Evolutionary conservation across 1,140 invertebrate genomes (phyloP), one percentile per base, ranked within the genome.

Genomic region (Chrysopa pallens): DNA sequence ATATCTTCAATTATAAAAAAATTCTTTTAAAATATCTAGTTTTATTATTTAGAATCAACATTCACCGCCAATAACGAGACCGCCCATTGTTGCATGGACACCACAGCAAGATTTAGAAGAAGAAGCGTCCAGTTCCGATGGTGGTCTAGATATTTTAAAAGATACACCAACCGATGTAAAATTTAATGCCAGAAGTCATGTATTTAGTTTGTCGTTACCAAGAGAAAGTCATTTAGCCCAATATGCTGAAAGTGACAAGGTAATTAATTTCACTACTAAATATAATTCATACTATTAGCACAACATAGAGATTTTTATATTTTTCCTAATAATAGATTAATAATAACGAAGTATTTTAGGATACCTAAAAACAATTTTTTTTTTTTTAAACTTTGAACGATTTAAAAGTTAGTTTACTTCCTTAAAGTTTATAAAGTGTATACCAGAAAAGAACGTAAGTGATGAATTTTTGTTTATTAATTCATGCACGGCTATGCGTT

Each of bases 41-140:
- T 6, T 33, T 33, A 33, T 9, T 2, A 23, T 23, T 23, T 23
- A 23, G 17, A 23, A 23, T 23, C 48, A 58, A 64, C 43, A 60
- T 51, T 4, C 52, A 61, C 38, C 60, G 57, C 40, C 61, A 64
- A 29, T 53, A 56, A n/a, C 48, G 61, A 44, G 55, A 59, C 42
- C 63, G 59, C 44, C 62, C 28, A 23, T 38, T 5, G 33, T 37
- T 11, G 9, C 75, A 0, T 88, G 83, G 84, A 86, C 82, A 2
- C 83, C 84, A 0, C 81, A 84, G 45, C 82, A 86, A 54, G 84
- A 86, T 57, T 64, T 87, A 8, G 68, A 72, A 47, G 70, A 58
- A 0, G 70, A 71, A 29, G 73, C 74, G 48, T 72, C 73, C 33
- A 78, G 77, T 47, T 76, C 76, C 13, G 77, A 79, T 48, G 76